Conservation (phyloP, 2,113 vertebrate species). For the Urocolius indicus region DNA sequence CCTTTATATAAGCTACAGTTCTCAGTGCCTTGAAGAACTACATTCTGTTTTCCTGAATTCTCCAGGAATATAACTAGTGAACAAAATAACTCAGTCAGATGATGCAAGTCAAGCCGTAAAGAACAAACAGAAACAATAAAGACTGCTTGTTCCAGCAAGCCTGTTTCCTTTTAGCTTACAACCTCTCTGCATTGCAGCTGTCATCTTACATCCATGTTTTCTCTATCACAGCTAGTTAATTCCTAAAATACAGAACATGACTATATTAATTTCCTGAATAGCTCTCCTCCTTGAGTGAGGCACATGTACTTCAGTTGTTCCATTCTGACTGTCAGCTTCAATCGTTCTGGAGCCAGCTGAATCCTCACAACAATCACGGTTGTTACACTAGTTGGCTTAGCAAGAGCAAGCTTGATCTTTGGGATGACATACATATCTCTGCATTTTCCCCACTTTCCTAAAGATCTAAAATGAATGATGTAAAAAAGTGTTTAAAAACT, state of each 20-base stretch:
- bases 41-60: background rate
- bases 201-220: background rate
- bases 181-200: background rate
- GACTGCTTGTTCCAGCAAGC: background rate
- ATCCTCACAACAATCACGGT: background rate
- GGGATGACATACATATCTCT: background rate
- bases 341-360: background rate
- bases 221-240: background rate
- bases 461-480: background rate
- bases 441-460: background rate
- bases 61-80: background rate
- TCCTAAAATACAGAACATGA: background rate
- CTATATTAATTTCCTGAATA: slow-evolving; percentile 15
- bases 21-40: background rate
- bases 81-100: background rate
- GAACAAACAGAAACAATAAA: background rate
- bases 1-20: background rate
- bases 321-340: background rate
- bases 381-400: background rate
- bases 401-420: background rate
- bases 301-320: slow-evolving; percentile 10
- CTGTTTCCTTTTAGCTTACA: background rate
- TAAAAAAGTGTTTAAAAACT: background rate
- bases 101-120: background rate
- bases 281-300: background rate